Percentiles rank a stretch among this genome's conserved stretches.
Conservation (phyloP, 2,888 invertebrate genomes). For the Tenthredo notha region DNA sequence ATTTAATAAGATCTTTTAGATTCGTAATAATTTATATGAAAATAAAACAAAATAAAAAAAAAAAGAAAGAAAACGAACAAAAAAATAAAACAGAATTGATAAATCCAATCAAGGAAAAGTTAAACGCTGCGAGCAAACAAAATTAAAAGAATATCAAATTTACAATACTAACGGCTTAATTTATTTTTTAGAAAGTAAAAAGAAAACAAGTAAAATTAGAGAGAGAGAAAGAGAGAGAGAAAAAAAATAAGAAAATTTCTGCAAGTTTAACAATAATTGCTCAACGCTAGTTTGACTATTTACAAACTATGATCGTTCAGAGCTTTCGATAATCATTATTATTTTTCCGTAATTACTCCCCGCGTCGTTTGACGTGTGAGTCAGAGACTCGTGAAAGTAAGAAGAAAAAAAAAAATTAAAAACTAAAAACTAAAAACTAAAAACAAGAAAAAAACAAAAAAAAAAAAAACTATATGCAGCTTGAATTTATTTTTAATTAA, state of each 20-base stretch:
- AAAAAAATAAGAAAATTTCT: background rate
- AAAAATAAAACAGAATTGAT: background rate
- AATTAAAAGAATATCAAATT: conserved; percentile 24
- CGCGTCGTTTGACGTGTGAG: conserved; percentile 12
- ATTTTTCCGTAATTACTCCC: background rate
- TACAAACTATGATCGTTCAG: conserved; percentile 33
- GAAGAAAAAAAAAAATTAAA: conserved; percentile 67
- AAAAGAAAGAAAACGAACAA: conserved; percentile 7
- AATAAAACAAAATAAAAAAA: background rate
- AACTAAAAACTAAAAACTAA: conserved; percentile 5
- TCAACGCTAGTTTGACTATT: conserved; percentile 21
- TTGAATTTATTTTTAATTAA: conserved; percentile 45
- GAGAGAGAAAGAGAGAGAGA: background rate
- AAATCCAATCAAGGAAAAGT: background rate
- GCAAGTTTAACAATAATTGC: conserved; percentile 14
- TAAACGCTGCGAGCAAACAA: conserved; percentile 20
- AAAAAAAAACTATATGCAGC: conserved; percentile 28
- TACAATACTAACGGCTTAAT: conserved; percentile 33
- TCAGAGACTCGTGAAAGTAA: conserved; percentile 57
- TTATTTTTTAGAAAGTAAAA: conserved; percentile 27
- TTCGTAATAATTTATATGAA: conserved; percentile 61
- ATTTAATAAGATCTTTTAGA: conserved; percentile 58
- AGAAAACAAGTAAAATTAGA: background rate
- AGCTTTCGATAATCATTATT: conserved; percentile 12
- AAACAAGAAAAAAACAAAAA: conserved; percentile 40